Conservation (phyloP, 1,140 invertebrate genomes). For the Microvelia longipes region DNA sequence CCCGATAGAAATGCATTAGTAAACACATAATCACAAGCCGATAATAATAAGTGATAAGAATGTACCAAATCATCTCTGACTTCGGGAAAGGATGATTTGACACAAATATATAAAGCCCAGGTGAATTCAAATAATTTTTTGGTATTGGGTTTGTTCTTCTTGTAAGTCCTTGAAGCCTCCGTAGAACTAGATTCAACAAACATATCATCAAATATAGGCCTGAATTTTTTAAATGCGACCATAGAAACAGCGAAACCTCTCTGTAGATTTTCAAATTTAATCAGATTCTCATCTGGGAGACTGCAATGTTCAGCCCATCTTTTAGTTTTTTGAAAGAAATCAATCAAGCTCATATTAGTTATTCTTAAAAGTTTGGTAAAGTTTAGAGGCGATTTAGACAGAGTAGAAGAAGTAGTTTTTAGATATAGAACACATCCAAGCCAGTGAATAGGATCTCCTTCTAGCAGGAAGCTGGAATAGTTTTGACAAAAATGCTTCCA, state of each 20-base stretch:
- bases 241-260: slow-evolving; percentile 88
- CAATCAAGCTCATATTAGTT: slow-evolving; percentile 78
- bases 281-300: slow-evolving; percentile 64
- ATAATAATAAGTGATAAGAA: slow-evolving; percentile 79
- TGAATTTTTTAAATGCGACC: slow-evolving; percentile 85
- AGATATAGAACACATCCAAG: slow-evolving; percentile 86
- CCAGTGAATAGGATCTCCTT: slow-evolving; percentile 89
- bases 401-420: slow-evolving; percentile 74
- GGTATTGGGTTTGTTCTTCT: slow-evolving; percentile 14
- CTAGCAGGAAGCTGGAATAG: neutral
- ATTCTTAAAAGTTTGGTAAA: slow-evolving; percentile 71
- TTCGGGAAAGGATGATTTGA: slow-evolving; percentile 69
- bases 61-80: slow-evolving; percentile 86
- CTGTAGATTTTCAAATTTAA: slow-evolving; percentile 73
- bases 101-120: slow-evolving; percentile 82
- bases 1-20: slow-evolving; percentile 66
- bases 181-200: slow-evolving; percentile 53
- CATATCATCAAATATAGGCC: slow-evolving; percentile 71
- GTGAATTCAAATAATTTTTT: slow-evolving; percentile 78
- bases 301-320: slow-evolving; percentile 92
- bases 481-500: neutral
- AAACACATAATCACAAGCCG: slow-evolving; percentile 81
- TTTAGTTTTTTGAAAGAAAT: slow-evolving; percentile 92
- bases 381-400: slow-evolving; percentile 54
- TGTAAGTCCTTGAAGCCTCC: slow-evolving; percentile 37